phyloP scores from a whole-genome alignment of 2,113 vertebrate species.

The Eolophus roseicapilla region DNA sequence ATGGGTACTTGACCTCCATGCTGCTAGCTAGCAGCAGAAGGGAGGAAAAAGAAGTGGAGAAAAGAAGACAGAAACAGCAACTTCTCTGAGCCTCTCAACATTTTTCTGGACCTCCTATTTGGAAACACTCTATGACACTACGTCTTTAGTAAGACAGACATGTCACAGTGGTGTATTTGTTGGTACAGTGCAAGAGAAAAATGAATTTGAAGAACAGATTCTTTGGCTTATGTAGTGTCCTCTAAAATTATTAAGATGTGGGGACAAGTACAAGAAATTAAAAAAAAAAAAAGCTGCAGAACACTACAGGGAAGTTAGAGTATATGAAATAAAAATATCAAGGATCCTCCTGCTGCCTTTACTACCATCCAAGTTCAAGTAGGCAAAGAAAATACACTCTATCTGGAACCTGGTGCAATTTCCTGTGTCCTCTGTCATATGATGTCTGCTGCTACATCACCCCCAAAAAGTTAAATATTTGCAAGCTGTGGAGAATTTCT shows the following conservation, averaged over 20 bases:
- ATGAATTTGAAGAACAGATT: background rate
- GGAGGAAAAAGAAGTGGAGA: background rate
- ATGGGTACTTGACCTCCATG: background rate
- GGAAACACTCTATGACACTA: background rate
- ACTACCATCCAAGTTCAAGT: background rate
- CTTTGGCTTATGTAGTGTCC: background rate
- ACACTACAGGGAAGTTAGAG: background rate
- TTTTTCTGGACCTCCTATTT: background rate
- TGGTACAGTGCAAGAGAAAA: background rate
- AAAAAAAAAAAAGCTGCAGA: background rate
- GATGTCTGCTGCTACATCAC: background rate
- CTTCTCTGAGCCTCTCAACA: background rate
- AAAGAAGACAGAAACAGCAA: background rate
- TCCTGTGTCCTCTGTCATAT: background rate
- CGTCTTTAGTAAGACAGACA: background rate
- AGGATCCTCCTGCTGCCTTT: background rate
- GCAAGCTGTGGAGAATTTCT: background rate
- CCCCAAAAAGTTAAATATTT: background rate
- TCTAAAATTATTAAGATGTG: background rate
- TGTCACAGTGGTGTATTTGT: background rate
- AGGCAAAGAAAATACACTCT: background rate
- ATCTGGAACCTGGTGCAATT: background rate
- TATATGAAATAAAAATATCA: background rate
- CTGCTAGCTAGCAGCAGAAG: background rate
- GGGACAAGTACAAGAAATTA: background rate